Evolutionary conservation across 2,113 vertebrate genomes (phyloP).

Genomic region (Pungitius pungitius): DNA sequence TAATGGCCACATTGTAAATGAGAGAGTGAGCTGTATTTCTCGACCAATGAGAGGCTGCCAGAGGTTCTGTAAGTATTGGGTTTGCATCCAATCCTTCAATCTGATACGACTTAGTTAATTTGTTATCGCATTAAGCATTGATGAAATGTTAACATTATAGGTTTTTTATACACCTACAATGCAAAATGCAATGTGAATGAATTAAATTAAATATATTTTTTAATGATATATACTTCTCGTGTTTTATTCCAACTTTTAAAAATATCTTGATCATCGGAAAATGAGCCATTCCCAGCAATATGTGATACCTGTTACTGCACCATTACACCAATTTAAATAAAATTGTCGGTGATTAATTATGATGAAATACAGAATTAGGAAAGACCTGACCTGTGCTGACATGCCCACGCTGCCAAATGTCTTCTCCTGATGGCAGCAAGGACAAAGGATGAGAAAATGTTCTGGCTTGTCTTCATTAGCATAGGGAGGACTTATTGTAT

Average conservation of each 20-base stretch:
- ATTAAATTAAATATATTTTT: neutral
- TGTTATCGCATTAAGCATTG: constrained; percentile 43
- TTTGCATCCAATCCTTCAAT: constrained; percentile 33
- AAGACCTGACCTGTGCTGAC: constrained; percentile 64
- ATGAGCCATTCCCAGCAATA: no score
- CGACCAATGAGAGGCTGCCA: constrained; percentile 33
- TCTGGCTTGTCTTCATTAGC: constrained; percentile 31
- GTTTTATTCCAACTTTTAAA: no score
- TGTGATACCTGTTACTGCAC: no score
- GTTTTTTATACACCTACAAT: neutral
- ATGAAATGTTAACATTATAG: constrained; percentile 20
- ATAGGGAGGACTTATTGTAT: constrained; percentile 31
- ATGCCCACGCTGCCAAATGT: constrained; percentile 61
- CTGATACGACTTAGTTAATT: constrained; percentile 36
- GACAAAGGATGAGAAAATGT: constrained; percentile 56
- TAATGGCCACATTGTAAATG: constrained; percentile 14
- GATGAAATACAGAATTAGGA: constrained; percentile 76
- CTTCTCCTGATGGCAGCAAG: constrained; percentile 73
- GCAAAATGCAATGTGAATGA: neutral
- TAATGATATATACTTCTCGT: no score
- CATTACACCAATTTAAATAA: no score
- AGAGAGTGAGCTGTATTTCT: constrained; percentile 1
- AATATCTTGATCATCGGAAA: no score
- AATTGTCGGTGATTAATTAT: constrained; percentile 72
- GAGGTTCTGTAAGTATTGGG: constrained; percentile 47